Evolutionary conservation across 2,797 vertebrate species (phyloP), one percentile per base, ranked within the genome.

Genomic region (Notolabrus celidotus): DNA sequence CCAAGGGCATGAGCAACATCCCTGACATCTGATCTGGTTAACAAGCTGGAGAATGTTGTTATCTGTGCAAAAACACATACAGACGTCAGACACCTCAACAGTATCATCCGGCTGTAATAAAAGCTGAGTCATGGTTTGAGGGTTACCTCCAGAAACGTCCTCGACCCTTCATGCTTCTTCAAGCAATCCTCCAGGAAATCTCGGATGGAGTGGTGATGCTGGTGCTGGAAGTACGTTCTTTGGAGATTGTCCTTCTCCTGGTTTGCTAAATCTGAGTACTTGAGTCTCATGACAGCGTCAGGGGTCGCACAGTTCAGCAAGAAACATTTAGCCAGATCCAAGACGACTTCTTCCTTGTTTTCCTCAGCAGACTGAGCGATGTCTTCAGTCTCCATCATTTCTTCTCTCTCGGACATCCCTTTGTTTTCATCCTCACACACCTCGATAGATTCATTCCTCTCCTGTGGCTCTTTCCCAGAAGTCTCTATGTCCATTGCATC

Each of bases 261-360:
- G 17, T 81, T 86, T 43, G 81, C 71, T 12, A 95, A 66, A 53
- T 84, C 77, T 1, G 91, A 92, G 62, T 88, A 77, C 41, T 90
- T 94, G 1, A 95, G 89, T 42, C 94, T 93, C 25, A 95, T 36
- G 46, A 95, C 71, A 5, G 94, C 90, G 10, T 95, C 95, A 0
- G 95, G 94, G 3, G 94, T 93, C 17, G 93, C 90, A 60, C 94
- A 94, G 83, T 92, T 93, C 71, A 95, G 68, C 72, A 95, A 63
- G 42, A 93, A 82, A 45, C 59, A 15, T 73, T 85, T 94, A 22
- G 94, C 92, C 43, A 65, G 23, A 60, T 84, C 61, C 4, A 93
- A 74, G 33, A 92, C 61, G 33, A 55, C 57, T 3, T 61, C 79
- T 20, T 92, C 89, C 36, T 87, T 58, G 2, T 60, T 64, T 67